A percentile compares a stretch with the other conserved stretches of the same genome.
Conservation (phyloP, 2,797 vertebrate species). For the Halcyon badia region DNA sequence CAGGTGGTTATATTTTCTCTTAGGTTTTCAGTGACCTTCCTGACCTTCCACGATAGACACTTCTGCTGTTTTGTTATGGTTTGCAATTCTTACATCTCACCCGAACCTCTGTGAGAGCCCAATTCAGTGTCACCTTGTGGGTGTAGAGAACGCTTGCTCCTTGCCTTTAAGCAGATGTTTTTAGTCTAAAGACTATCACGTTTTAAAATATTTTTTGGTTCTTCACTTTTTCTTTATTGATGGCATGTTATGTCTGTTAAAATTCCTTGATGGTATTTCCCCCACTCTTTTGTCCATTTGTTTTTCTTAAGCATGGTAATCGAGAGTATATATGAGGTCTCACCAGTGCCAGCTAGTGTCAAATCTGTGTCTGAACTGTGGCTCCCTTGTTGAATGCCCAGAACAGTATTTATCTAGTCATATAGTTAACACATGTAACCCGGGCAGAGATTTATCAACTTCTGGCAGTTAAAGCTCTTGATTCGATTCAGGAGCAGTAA, state of each 20-base stretch:
- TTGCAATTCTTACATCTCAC: not conserved
- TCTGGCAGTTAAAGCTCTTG: not conserved
- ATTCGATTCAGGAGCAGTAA: not conserved
- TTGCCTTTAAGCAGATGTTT: not conserved
- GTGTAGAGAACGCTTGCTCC: fast-evolving
- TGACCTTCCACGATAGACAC: not conserved
- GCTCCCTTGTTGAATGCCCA: not conserved
- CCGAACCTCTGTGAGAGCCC: not conserved
- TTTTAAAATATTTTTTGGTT: not conserved
- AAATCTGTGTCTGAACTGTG: not conserved
- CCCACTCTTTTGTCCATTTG: fast-evolving
- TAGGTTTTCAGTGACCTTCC: fast-evolving
- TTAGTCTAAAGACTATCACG: not conserved
- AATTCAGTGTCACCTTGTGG: not conserved
- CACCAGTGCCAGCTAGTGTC: not conserved
- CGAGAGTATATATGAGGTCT: not conserved
- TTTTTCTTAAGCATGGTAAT: not conserved
- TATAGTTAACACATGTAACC: not conserved
- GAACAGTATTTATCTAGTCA: not conserved
- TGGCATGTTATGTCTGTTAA: not conserved
- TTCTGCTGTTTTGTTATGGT: not conserved
- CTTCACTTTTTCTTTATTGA: not conserved
- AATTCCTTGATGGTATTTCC: not conserved
- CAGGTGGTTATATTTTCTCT: not conserved
- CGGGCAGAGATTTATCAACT: not conserved